phyloP scores from a whole-genome alignment of 2,113 vertebrate species.

The Psammodynastes pulverulentus region DNA sequence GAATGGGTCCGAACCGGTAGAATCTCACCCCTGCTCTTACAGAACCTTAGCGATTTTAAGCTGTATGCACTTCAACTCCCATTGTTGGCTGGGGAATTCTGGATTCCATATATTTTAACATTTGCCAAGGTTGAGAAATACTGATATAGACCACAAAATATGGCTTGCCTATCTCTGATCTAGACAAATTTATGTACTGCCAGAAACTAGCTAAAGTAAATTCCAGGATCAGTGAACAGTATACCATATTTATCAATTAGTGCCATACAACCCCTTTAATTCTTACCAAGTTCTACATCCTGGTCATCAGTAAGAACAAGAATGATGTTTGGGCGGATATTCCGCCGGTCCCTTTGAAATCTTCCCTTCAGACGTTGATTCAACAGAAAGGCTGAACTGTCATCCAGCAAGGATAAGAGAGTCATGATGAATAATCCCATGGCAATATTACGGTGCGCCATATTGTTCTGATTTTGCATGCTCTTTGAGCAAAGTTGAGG shows the following conservation, averaged over 20 bases:
- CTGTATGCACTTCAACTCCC: not conserved
- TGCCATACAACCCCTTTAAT: not conserved
- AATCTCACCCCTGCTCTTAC: too few species aligned
- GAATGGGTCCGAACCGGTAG: too few species aligned
- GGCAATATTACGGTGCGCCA: slow-evolving; percentile 66
- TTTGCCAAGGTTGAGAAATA: not conserved
- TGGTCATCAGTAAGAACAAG: slow-evolving; percentile 95
- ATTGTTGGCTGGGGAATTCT: not conserved
- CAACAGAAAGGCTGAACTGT: slow-evolving; percentile 75
- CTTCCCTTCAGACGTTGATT: slow-evolving; percentile 86
- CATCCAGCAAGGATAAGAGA: slow-evolving; percentile 69
- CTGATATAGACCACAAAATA: not conserved
- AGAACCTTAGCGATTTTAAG: not conserved
- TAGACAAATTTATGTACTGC: not conserved
- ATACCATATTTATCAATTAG: not conserved
- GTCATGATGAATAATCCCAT: slow-evolving; percentile 73
- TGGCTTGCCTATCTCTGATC: not conserved
- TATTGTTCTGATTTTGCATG: slow-evolving; percentile 39
- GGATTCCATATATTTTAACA: not conserved
- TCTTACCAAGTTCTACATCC: slow-evolving; percentile 92
- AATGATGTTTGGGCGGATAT: slow-evolving; percentile 97
- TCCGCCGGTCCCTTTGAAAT: slow-evolving; percentile 90
- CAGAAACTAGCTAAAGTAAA: not conserved
- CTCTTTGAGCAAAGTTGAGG: slow-evolving; percentile 30
- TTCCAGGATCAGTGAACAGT: slow-evolving; percentile 17